A percentile compares a stretch with the other conserved stretches of the same genome.
Conservation (phyloP, 92 coral and sea anemone genomes). For the Phenganax marumi region DNA sequence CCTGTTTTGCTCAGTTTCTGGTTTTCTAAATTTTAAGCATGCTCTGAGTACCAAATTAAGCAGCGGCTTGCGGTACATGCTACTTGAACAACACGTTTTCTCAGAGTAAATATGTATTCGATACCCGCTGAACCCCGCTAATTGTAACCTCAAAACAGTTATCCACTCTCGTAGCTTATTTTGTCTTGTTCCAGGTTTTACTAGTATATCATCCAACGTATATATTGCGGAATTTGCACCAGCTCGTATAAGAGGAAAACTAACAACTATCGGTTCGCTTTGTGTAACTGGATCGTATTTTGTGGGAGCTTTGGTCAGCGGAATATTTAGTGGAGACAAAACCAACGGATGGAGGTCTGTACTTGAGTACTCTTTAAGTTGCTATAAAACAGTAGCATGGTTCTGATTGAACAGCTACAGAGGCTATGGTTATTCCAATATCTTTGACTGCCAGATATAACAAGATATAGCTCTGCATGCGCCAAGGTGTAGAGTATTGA, state of each 20-base stretch:
- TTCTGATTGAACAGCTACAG: neutral
- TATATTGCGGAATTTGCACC: conserved; percentile 95
- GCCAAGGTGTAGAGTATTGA: too few species aligned
- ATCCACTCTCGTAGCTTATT: neutral
- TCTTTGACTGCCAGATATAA: neutral
- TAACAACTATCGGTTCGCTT: conserved; percentile 59
- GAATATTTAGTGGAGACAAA: conserved; percentile 58
- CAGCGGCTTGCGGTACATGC: too few species aligned
- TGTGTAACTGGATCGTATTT: conserved; percentile 88
- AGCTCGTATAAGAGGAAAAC: conserved; percentile 66
- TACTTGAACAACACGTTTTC: too few species aligned
- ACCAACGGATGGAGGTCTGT: conserved; percentile 83
- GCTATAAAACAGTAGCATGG: neutral
- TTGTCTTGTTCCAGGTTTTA: conserved; percentile 57
- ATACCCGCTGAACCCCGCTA: too few species aligned
- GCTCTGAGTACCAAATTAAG: too few species aligned
- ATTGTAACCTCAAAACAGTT: too few species aligned
- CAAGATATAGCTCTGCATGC: too few species aligned
- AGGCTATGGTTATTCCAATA: neutral
- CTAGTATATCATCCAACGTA: conserved; percentile 71
- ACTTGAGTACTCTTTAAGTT: neutral
- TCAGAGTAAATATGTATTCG: too few species aligned
- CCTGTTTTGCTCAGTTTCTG: too few species aligned
- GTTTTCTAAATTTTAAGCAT: too few species aligned
- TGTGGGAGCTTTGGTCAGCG: conserved; percentile 77